Conservation (phyloP, 64 coral and sea anemone genomes). For the Anthopleura sola region DNA sequence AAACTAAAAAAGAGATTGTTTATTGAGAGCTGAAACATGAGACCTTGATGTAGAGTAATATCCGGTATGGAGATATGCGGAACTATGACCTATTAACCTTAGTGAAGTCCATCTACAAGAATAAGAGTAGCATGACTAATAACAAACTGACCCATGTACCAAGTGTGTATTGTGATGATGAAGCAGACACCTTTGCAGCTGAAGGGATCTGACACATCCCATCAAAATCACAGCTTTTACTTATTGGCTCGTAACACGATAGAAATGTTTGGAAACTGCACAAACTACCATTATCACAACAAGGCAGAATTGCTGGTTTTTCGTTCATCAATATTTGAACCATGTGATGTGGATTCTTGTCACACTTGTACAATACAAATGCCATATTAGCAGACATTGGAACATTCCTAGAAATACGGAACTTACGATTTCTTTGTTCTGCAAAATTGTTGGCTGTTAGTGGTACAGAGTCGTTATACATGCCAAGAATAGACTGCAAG, state of each 20-base stretch:
- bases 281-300: slow-evolving; percentile 37
- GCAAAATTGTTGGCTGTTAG: slow-evolving; percentile 46
- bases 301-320: slow-evolving; percentile 29
- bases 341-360: slow-evolving; percentile 21
- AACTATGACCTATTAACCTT: too few species aligned
- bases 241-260: slow-evolving; percentile 45
- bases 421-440: slow-evolving; percentile 17
- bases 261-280: slow-evolving; percentile 44
- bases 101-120: neutral
- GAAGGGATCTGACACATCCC: slow-evolving; percentile 27
- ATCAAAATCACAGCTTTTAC: slow-evolving; percentile 44
- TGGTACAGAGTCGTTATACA: slow-evolving; percentile 41
- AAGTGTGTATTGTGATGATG: neutral
- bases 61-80: too few species aligned
- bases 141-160: neutral
- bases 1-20: too few species aligned
- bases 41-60: too few species aligned
- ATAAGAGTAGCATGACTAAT: neutral
- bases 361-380: slow-evolving; percentile 58
- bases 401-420: slow-evolving; percentile 18
- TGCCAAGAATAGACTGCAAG: slow-evolving; percentile 40
- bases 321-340: slow-evolving; percentile 63
- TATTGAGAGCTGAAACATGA: too few species aligned
- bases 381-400: slow-evolving; percentile 78
- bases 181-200: neutral